phyloP scores from a whole-genome alignment of 35 echinoderm and acorn worm species.

The Patiria miniata region DNA sequence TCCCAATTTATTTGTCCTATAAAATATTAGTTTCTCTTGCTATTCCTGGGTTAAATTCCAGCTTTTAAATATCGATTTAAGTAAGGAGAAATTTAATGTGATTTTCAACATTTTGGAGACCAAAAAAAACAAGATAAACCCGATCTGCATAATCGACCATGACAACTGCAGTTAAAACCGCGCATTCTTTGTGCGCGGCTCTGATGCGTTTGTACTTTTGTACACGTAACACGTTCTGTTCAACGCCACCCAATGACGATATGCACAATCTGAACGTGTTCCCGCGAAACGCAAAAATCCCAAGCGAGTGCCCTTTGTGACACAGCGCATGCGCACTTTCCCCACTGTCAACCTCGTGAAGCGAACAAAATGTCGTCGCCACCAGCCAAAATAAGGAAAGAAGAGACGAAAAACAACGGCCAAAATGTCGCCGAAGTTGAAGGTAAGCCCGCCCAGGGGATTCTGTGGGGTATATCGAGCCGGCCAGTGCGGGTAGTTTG shows the following conservation, averaged over 20 bases:
- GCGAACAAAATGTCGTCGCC: slow-evolving; percentile 93
- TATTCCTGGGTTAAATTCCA: no score
- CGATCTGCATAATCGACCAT: no score
- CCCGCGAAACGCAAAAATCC: slow-evolving; percentile 29
- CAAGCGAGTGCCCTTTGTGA: slow-evolving; percentile 21
- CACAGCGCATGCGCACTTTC: slow-evolving; percentile 46
- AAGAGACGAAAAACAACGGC: slow-evolving; percentile 96
- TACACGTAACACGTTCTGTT: no score
- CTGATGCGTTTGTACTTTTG: no score
- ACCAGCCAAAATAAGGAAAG: slow-evolving; percentile 98
- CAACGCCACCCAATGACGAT: not conserved
- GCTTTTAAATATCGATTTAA: no score
- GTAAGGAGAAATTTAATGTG: no score
- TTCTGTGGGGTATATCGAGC: slow-evolving; percentile 8
- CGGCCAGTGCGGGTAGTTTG: not conserved
- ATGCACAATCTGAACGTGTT: not conserved
- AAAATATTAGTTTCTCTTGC: no score
- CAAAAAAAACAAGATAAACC: no score
- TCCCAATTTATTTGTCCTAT: no score
- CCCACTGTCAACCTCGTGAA: slow-evolving; percentile 67
- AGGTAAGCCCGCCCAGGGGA: slow-evolving; percentile 28
- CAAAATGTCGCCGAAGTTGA: slow-evolving; percentile 86
- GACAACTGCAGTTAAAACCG: no score
- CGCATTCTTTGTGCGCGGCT: no score
- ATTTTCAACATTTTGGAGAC: no score